Conservation (phyloP, 2,113 vertebrate genomes). For the Labrus mixtus region DNA sequence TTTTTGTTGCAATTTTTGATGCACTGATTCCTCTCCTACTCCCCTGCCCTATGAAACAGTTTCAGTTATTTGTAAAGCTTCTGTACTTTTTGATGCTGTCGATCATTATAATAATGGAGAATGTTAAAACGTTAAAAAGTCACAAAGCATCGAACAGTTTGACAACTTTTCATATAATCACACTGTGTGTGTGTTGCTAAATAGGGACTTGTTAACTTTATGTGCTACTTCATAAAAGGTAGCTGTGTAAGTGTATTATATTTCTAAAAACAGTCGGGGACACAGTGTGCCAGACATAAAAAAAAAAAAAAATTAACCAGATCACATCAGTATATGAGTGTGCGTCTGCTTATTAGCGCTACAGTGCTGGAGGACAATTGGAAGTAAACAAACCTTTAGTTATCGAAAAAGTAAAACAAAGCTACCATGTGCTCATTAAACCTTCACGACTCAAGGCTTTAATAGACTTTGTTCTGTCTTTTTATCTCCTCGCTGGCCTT, state of each 20-base stretch:
- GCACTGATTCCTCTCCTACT: no score
- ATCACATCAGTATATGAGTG: not conserved
- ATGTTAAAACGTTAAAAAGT: no score
- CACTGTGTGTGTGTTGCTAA: no score
- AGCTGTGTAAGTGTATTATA: not conserved
- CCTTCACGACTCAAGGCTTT: slow-evolving; percentile 1
- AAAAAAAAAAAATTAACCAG: not conserved
- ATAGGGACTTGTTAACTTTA: no score
- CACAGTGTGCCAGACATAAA: not conserved
- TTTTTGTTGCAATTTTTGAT: no score
- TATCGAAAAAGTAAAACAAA: not conserved
- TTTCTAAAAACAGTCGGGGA: not conserved
- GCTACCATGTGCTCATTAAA: slow-evolving; percentile 15
- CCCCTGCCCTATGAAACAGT: no score
- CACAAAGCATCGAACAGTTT: no score
- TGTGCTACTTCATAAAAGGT: not conserved
- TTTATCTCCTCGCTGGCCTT: slow-evolving; percentile 1
- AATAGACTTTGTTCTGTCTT: slow-evolving; percentile 15
- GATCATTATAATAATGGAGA: no score
- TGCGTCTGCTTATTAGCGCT: not conserved
- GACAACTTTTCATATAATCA: no score
- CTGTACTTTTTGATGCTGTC: no score
- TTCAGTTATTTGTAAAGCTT: no score
- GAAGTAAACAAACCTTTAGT: slow-evolving; percentile 8
- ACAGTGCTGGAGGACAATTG: not conserved